Base-by-base conservation (phyloP, 2,113 vertebrate genomes). In the Phaethon lepturus region DNA sequence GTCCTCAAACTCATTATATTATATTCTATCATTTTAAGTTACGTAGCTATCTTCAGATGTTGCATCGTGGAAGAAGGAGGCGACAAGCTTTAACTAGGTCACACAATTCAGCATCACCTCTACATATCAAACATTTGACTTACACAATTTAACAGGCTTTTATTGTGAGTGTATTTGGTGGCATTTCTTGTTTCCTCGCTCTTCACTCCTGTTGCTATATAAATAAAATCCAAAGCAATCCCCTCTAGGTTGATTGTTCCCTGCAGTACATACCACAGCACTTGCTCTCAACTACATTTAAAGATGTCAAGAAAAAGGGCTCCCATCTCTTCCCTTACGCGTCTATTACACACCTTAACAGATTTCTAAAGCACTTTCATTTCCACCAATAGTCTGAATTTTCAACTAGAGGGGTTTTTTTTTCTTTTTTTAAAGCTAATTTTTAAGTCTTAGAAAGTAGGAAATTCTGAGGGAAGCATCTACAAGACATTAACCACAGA, bases 241-340 rank as follows among this genome's bases (percentile, higher is more conserved):
- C 55, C 64, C 60, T 35, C 35, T 52, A 56, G 58, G 28, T 0
- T 0, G 33, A 4, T 16, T 25, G 20, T 15, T 71, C 62, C 17
- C 0, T 2, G 40, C 38, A 22, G 31, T 8, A 25, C 6, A 0
- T 9, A 38, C 45, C 29, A 5, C 25, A 33, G 58, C 17, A 10
- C 24, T 59, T 28, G 25, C 11, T 44, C 77, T 11, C 28, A 92
- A 63, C 81, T 49, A 20, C 33, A 2, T 13, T 63, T 13, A 58
- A 69, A 50, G 23, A 60, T 42, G 38, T 42, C 28, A 35, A 19
- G 20, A 11, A 44, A 45, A 26, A 59, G 22, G 26, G 17, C 44
- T 85, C 74, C 49, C 12, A 5, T 6, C 42, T 59, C 42, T 55
- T 28, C 50, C 64, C 66, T 6, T 38, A 19, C 47, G 60, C 72